Evolutionary conservation across 2,888 invertebrate genomes (phyloP).

Genomic region (Melanostoma scalare): DNA sequence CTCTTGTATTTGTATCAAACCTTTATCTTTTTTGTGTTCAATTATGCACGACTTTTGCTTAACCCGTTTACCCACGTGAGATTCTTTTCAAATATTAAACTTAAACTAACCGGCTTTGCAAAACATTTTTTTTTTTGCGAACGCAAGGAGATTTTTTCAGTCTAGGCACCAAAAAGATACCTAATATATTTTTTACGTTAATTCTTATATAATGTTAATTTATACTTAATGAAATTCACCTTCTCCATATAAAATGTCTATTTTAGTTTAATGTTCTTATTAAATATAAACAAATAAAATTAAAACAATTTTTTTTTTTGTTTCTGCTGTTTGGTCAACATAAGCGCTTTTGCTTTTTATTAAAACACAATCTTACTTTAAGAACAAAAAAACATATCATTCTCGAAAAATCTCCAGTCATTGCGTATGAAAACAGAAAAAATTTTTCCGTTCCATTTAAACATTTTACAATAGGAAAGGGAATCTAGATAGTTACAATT

Average conservation of each 20-base stretch:
- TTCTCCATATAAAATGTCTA: no score
- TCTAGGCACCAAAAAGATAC: no score
- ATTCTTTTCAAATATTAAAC: constrained; percentile 68
- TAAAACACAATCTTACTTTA: constrained; percentile 43
- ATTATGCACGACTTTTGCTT: constrained; percentile 9
- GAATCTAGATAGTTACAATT: not conserved
- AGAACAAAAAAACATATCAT: constrained; percentile 36
- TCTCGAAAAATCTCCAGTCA: constrained; percentile 72
- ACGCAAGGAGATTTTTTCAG: no score
- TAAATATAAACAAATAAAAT: no score
- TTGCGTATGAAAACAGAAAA: constrained; percentile 59
- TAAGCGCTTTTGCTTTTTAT: constrained; percentile 55
- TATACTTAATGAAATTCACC: no score
- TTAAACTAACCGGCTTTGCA: constrained; percentile 40
- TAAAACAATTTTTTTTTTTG: constrained; percentile 14
- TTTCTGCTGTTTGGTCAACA: constrained; percentile 12
- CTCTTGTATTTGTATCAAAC: constrained; percentile 11
- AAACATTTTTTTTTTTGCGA: not conserved
- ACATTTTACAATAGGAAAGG: constrained; percentile 46
- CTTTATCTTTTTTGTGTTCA: constrained; percentile 16
- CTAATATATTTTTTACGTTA: no score
- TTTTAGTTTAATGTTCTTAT: no score
- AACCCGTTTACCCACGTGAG: constrained; percentile 38
- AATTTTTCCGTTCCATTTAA: not conserved
- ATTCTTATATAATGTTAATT: no score